These are phyloP conservation scores for Folsomia manolachei DNA, from an alignment of 2,888 invertebrate genomes.

Conservation along the genomic window DNA sequence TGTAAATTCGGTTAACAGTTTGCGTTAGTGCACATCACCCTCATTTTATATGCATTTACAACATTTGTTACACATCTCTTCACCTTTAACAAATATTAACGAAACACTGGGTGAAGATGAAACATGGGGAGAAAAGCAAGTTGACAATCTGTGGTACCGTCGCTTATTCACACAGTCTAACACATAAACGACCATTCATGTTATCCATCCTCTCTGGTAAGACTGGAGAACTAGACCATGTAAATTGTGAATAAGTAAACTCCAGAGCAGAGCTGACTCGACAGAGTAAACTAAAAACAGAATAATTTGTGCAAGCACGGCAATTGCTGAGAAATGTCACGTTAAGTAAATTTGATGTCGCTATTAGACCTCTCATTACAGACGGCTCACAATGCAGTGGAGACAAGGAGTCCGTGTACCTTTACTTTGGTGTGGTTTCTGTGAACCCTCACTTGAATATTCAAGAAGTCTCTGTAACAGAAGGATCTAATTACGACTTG, in stretches of 20 bases:
- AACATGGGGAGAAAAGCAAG: constrained; percentile 10
- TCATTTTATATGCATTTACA: neutral
- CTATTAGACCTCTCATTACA: neutral
- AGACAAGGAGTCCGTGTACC: neutral
- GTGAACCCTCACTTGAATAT: neutral
- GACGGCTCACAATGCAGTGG: neutral
- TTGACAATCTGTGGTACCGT: neutral
- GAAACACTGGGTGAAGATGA: constrained; percentile 1
- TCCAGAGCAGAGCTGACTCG: neutral
- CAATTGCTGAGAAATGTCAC: constrained; percentile 12
- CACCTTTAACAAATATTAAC: neutral
- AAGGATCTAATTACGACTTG: neutral
- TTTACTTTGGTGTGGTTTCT: neutral
- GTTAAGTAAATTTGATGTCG: constrained; percentile 20
- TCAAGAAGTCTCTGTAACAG: neutral
- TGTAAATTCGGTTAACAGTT: too few species aligned
- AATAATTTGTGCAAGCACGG: neutral
- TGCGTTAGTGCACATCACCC: neutral
- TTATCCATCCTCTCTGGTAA: neutral
- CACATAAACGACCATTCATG: constrained; percentile 15
- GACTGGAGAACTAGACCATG: neutral
- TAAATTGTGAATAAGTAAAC: neutral
- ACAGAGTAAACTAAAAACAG: neutral
- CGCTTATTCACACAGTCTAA: neutral
- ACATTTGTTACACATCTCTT: neutral